Evolutionary conservation across 92 coral and sea anemone genomes (phyloP).

Genomic region (Pocillopora grandis): DNA sequence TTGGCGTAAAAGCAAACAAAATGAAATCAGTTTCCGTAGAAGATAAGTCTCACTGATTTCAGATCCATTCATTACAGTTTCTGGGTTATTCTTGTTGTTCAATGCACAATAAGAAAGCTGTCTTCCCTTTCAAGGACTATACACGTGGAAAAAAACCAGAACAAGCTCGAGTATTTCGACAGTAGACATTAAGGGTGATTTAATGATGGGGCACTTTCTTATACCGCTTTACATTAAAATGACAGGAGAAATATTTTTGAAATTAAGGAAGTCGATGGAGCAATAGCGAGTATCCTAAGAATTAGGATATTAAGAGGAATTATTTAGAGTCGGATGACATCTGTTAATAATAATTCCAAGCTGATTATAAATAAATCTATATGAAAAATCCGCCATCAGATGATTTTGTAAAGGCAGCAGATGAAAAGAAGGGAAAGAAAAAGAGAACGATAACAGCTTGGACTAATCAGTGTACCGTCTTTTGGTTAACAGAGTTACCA

Average conservation of each 20-base stretch:
- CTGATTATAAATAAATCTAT: too few species aligned
- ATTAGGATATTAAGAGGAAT: neutral
- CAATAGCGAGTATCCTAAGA: neutral
- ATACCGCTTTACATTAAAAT: too few species aligned
- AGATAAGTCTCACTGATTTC: too few species aligned
- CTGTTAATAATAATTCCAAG: neutral
- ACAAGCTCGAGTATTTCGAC: too few species aligned
- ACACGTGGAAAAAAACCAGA: too few species aligned
- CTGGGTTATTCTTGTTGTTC: too few species aligned
- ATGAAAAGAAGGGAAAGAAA: neutral
- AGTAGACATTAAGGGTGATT: too few species aligned
- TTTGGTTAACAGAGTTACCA: slow-evolving; percentile 40
- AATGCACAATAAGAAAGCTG: too few species aligned
- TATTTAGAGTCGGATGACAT: neutral
- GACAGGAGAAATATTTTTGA: neutral
- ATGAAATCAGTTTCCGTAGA: neutral
- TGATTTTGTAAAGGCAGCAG: neutral
- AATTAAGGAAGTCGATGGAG: neutral
- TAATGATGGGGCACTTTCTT: too few species aligned
- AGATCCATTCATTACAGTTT: too few species aligned
- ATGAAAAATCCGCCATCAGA: too few species aligned
- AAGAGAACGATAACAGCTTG: neutral
- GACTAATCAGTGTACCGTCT: neutral
- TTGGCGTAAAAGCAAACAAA: neutral
- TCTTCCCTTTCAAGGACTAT: too few species aligned